Evolutionary conservation across 35 echinoderm and acorn worm species (phyloP).

Genomic region (Chiridota heheva): DNA sequence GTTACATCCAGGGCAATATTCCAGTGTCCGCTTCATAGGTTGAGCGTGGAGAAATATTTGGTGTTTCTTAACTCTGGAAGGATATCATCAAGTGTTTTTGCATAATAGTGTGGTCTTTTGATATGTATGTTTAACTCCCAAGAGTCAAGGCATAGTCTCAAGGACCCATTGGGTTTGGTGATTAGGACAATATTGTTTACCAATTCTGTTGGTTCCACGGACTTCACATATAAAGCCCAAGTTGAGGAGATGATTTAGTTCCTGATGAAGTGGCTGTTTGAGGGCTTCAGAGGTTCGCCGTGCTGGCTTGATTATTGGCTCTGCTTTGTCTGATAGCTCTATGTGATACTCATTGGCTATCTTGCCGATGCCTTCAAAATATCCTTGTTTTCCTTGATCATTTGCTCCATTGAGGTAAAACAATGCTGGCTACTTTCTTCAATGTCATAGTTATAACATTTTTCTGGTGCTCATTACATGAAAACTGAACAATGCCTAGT

Average conservation of each 20-base stretch:
- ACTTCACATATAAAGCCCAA: constrained; percentile 31
- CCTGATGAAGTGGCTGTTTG: constrained; percentile 25
- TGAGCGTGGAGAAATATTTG: constrained; percentile 2
- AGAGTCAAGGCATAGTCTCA: constrained; percentile 43
- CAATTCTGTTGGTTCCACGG: constrained; percentile 33
- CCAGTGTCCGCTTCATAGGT: constrained; percentile 14
- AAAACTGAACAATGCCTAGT: constrained; percentile 29
- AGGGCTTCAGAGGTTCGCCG: constrained; percentile 19
- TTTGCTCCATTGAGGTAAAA: not conserved
- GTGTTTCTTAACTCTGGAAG: constrained; percentile 1
- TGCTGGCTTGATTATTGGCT: constrained; percentile 30
- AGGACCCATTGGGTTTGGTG: constrained; percentile 38
- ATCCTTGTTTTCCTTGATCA: constrained; percentile 19
- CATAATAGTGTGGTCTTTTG: constrained; percentile 44
- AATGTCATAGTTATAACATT: not conserved
- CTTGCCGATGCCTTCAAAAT: constrained; percentile 23
- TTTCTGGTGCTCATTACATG: not conserved
- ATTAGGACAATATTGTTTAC: constrained; percentile 38
- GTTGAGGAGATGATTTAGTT: constrained; percentile 20
- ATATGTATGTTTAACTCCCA: constrained; percentile 37
- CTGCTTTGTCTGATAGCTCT: constrained; percentile 24
- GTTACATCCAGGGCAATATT: not conserved
- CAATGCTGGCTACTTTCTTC: not conserved
- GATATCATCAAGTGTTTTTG: constrained; percentile 23
- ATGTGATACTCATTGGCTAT: constrained; percentile 19